phyloP scores from a whole-genome alignment of 1,140 invertebrate genomes.

The Cephus cinctus region DNA sequence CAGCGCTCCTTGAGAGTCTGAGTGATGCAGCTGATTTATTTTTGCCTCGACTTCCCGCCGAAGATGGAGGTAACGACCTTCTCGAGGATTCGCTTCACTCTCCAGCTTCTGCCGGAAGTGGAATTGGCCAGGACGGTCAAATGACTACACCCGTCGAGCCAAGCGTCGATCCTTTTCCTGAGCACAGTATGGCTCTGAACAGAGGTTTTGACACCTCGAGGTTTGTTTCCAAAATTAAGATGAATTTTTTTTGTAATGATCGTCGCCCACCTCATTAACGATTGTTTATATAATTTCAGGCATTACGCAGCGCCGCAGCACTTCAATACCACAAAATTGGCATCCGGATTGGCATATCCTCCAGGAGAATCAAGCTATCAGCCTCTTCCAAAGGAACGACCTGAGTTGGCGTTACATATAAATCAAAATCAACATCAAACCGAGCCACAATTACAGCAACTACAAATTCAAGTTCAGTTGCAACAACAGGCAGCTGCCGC shows the following conservation, averaged over 20 bases:
- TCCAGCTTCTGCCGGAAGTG: slow-evolving; percentile 51
- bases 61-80: slow-evolving; percentile 62
- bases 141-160: slow-evolving; percentile 67
- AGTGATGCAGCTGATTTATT: slow-evolving; percentile 76
- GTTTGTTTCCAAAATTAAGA: slow-evolving; percentile 17
- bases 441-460: slow-evolving; percentile 63
- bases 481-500: slow-evolving; percentile 65
- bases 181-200: slow-evolving; percentile 58
- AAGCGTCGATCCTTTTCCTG: slow-evolving; percentile 68
- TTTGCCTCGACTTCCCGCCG: slow-evolving; percentile 64
- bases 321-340: slow-evolving; percentile 39
- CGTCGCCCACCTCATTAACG: too few relatives aligned
- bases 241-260: not conserved
- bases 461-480: slow-evolving; percentile 67
- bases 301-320: slow-evolving; percentile 50
- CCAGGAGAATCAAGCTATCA: slow-evolving; percentile 46
- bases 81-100: slow-evolving; percentile 57
- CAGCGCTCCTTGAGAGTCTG: slow-evolving; percentile 66
- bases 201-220: slow-evolving; percentile 52
- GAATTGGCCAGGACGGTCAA: slow-evolving; percentile 61
- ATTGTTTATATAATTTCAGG: slow-evolving; percentile 20
- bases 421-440: slow-evolving; percentile 44
- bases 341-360: slow-evolving; percentile 32
- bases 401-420: slow-evolving; percentile 52
- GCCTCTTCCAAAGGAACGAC: slow-evolving; percentile 50